These are phyloP conservation scores for Zaprionus inermis DNA, from an alignment of 1,140 invertebrate genomes.

Conservation along the genomic window DNA sequence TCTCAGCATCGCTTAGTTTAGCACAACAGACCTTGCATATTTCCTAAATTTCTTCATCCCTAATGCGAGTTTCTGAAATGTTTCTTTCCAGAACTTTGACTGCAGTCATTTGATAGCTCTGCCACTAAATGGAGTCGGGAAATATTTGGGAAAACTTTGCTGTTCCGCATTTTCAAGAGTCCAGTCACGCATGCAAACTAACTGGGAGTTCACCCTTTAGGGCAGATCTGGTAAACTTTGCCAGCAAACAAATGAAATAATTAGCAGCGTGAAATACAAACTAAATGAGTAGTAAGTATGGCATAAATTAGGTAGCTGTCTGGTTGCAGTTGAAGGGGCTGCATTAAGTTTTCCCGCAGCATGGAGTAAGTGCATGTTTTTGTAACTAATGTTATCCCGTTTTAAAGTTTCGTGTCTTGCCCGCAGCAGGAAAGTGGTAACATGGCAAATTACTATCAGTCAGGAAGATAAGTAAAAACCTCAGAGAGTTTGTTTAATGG, in stretches of 20 bases:
- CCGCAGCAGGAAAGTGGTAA: conserved; percentile 9
- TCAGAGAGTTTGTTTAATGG: background rate
- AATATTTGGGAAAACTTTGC: conserved; percentile 15
- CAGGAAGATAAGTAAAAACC: conserved; percentile 8
- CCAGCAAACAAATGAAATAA: conserved; percentile 72
- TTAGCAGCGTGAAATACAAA: conserved; percentile 38
- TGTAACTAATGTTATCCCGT: conserved; percentile 19
- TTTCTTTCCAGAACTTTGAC: conserved; percentile 7
- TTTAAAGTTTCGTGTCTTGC: conserved; percentile 25
- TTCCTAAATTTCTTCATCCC: conserved; percentile 12
- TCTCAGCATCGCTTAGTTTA: background rate
- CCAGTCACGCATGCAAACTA: conserved; percentile 55
- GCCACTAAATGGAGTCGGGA: conserved; percentile 1
- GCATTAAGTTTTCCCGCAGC: conserved; percentile 11
- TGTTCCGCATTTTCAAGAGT: conserved; percentile 39
- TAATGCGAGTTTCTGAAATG: conserved; percentile 14
- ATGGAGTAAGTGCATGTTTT: conserved; percentile 13
- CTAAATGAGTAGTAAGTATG: conserved; percentile 14
- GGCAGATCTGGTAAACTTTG: conserved; percentile 49
- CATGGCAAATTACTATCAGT: conserved; percentile 19
- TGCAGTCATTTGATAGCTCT: background rate
- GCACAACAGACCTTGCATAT: background rate
- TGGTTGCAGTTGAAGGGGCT: background rate
- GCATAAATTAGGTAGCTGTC: background rate
- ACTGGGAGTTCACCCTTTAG: conserved; percentile 18